Percentiles rank a stretch among this genome's conserved stretches.
These are phyloP conservation scores for Centrocercus urophasianus DNA, from an alignment of 2,113 vertebrate species.

Conservation along the genomic window DNA sequence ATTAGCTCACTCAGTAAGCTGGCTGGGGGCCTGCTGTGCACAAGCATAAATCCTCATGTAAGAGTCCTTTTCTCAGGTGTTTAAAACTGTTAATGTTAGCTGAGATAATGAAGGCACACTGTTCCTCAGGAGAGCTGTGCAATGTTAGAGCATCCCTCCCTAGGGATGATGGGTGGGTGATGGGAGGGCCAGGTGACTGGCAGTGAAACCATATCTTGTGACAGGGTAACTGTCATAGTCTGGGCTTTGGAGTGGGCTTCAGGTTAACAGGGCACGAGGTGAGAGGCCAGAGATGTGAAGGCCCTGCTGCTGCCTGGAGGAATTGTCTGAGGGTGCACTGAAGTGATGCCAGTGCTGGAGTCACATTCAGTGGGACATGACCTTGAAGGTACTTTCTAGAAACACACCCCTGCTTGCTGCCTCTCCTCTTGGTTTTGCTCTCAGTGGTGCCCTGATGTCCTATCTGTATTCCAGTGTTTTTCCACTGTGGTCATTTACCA, in stretches of 20 bases:
- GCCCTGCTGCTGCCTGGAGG: neutral
- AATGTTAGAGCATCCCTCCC: neutral
- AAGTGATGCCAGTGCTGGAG: neutral
- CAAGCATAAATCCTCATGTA: neutral
- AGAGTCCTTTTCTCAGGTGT: neutral
- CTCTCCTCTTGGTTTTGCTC: neutral
- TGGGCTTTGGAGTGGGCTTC: neutral
- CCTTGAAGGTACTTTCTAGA: neutral
- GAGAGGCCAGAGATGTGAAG: neutral
- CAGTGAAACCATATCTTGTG: neutral
- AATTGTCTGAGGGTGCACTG: neutral
- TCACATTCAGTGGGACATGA: fast-evolving
- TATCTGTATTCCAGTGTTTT: neutral
- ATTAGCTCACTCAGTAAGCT: neutral
- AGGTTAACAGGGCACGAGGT: fast-evolving
- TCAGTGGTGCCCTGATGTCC: neutral
- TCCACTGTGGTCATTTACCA: neutral
- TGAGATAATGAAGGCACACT: neutral
- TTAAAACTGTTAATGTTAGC: neutral
- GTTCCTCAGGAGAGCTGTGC: neutral
- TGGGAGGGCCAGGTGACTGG: neutral
- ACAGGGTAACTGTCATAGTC: neutral
- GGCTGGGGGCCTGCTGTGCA: neutral
- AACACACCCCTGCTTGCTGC: fast-evolving
- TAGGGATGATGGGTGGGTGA: fast-evolving